Evolutionary conservation across 2,113 vertebrate species (phyloP), one percentile per base, ranked within the genome.

Genomic region (Anguilla rostrata): DNA sequence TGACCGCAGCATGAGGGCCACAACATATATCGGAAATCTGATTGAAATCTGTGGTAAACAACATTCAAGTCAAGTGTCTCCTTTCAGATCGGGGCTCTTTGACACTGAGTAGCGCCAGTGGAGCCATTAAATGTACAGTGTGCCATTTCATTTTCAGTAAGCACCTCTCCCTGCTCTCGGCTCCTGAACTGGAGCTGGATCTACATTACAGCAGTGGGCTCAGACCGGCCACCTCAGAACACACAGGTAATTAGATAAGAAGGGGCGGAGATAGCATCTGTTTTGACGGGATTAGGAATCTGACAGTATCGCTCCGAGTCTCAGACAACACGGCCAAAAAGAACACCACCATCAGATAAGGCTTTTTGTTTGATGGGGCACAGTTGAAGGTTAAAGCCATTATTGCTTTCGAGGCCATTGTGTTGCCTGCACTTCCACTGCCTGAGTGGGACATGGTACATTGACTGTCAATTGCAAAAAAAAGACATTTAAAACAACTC

Each of bases 201-300:
- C 71, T n/a, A 34, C 18, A 66, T 26, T 26, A 66, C 60, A 34
- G 78, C n/a, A 22, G 39, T 22, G 5, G n/a, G 53, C 11, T 57
- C 85, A 71, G 18, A 9, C 5, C n/a, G 15, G 56, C 78, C 79
- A 82, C 56, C 78, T 66, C 79, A 43, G 85, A 66, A 16, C 53
- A 94, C 94, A 94, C 93, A 94, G 90, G 90, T 94, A 94, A 94
- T 95, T 94, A 94, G 92, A 92, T 91, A 89, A 91, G 89, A 93
- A 91, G 93, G 34, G 93, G 91, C 90, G 78, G 78, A 84, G 94
- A 94, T 94, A 94, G 85, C 89, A 93, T 95, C 92, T 94, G 94
- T 95, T 95, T 92, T 94, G 95, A 94, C 93, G 92, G 91, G 91
- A 86, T 86, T 91, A 87, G 84, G 86, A 90, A 91, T 90, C 91